Base-by-base conservation (phyloP, 1,140 invertebrate species). In the Coptotermes formosanus region DNA sequence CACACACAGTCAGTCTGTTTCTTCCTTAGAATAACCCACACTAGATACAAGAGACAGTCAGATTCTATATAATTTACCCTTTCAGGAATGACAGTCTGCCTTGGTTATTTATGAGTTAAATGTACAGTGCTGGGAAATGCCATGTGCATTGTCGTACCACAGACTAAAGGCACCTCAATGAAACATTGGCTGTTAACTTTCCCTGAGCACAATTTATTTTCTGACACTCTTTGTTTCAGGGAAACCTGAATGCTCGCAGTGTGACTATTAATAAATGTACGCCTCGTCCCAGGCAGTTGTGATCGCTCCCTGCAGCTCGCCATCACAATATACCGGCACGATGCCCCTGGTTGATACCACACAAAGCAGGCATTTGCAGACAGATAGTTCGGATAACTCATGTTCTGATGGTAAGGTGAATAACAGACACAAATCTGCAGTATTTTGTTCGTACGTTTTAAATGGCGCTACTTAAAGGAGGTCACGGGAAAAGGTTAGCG, bases 331-430 rank as follows among this genome's bases (percentile, higher is more conserved):
- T 23, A 64, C 25, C 25, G 59, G 12, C 21, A 19, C 59, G 25
- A 8, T 23, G 19, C 25, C 21, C 2, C 59, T 64, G 59, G 16
- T n/a, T 64, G 59, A 64, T 64, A 23, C 59, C 21, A n/a, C 59
- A 64, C 59, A 64, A 64, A 64, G 59, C 59, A n/a, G 19, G 8
- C 21, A 1, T 64, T 23, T 30, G 7, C 8, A 16, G n/a, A 8
- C 64, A 75, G 25, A 75, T 30, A 21, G 8, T 14, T 25, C 83
- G 30, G 83, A 84, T 84, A 84, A 84, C 83, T 84, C 83, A 44
- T 83, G 82, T 44, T 44, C 82, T 48, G 38, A 84, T 30, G 83
- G 32, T 21, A 84, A 59, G 23, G 21, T 32, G 44, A 52, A 55
- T 52, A 55, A 55, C 52, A 55, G 0, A 55, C 14, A 19, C 14